These are phyloP conservation scores for Brachylomia viminalis DNA, from an alignment of 2,888 invertebrate species.

Conservation along the genomic window DNA sequence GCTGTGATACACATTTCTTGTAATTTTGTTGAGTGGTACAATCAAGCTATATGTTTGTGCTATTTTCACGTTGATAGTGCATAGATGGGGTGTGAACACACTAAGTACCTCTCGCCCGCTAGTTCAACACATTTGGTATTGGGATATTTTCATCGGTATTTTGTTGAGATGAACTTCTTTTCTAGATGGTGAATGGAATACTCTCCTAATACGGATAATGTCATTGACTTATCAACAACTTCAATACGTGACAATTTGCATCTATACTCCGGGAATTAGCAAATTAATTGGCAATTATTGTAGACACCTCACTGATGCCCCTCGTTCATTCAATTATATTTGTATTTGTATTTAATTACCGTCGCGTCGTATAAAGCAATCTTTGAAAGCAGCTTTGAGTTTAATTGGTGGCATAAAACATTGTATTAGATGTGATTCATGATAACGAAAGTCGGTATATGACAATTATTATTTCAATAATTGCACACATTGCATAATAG, in stretches of 20 bases:
- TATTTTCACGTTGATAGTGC: background rate
- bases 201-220: background rate
- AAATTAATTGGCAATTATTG: conserved; percentile 4
- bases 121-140: background rate
- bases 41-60: background rate
- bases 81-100: background rate
- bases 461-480: conserved; percentile 17
- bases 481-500: no score
- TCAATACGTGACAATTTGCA: background rate
- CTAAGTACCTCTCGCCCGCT: background rate
- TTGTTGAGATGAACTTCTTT: background rate
- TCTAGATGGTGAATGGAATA: background rate
- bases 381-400: background rate
- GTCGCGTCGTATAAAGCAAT: conserved; percentile 5
- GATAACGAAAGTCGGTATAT: background rate
- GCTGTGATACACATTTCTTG: background rate
- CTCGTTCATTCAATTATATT: conserved; percentile 5
- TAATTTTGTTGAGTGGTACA: background rate
- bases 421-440: conserved; percentile 8
- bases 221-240: background rate
- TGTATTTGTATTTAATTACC: conserved; percentile 26
- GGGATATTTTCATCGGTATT: background rate
- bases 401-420: conserved; percentile 17
- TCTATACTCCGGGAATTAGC: conserved; percentile 1
- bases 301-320: background rate